Evolutionary conservation across 2,797 vertebrate species (phyloP).

Genomic region (Halcyon leucocephala): DNA sequence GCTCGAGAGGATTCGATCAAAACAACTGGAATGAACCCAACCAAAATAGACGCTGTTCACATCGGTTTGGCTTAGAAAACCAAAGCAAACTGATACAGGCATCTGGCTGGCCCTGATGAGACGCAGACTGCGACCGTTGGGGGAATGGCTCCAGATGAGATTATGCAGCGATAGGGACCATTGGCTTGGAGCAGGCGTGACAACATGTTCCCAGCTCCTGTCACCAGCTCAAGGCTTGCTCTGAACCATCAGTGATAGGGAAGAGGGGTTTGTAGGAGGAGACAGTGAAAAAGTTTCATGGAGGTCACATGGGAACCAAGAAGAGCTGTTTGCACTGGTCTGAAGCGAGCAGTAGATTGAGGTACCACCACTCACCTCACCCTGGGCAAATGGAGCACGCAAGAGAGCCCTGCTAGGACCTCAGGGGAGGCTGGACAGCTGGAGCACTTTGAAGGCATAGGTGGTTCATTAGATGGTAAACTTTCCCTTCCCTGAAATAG

Average conservation of each 20-base stretch:
- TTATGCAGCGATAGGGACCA: rapidly evolving
- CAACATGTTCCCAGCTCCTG: background rate
- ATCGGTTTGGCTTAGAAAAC: background rate
- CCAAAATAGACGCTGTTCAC: background rate
- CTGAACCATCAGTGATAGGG: background rate
- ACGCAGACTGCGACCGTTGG: background rate
- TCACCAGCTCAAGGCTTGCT: background rate
- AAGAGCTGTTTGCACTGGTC: background rate
- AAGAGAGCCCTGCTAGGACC: background rate
- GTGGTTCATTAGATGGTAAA: background rate
- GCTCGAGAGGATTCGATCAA: constrained; percentile 11
- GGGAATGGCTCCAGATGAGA: background rate
- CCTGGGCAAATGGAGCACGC: background rate
- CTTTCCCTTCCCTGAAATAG: background rate
- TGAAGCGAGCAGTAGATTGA: background rate
- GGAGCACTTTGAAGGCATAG: background rate
- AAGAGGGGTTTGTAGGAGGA: background rate
- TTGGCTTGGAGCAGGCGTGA: background rate
- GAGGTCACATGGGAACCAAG: rapidly evolving
- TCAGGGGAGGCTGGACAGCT: background rate
- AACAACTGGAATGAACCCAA: constrained; percentile 18
- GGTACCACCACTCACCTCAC: background rate
- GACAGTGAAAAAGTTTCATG: background rate
- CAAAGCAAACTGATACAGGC: background rate
- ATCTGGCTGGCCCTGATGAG: background rate